Base-by-base conservation (phyloP, 2,797 vertebrate species). In the Bovichtus variegatus region DNA sequence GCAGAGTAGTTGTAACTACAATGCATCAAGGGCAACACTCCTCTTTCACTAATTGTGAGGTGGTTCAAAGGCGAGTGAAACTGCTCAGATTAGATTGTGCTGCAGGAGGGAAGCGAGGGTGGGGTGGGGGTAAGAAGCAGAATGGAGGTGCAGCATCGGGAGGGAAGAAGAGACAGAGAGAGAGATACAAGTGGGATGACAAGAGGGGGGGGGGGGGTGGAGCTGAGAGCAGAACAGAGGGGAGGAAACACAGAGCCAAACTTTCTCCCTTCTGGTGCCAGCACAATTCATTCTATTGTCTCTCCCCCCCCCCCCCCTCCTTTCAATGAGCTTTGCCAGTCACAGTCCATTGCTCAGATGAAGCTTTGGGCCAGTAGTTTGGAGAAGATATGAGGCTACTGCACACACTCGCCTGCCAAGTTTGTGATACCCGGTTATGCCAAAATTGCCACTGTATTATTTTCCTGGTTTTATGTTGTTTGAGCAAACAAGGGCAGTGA, bases 231-330 rank as follows among this genome's bases (percentile, higher is more conserved):
- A n/a, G 60, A 85, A 74, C 78, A 87, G 85, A 83, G 78, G 77
- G 78, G 67, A 74, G 77, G 57, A 65, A 68, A 49, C 29, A 18
- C 25, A 7, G 74, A 76, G 90, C 87, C 90, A 90, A 87, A 91
- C 83, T 82, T 60, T 59, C 74, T 86, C 71, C 84, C 25, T 25
- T 63, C 74, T 76, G 70, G 4, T 90, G 89, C 90, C 90, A 89
- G 85, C 82, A 86, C 85, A 88, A 89, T 91, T 91, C 84, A 93
- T 87, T 83, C 90, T 36, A 87, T 91, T 91, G 89, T 91, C 80
- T 83, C 66, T 75, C 64, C n/a, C n/a, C n/a, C n/a, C n/a, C n/a
- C 63, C 1, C 6, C 38, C 9, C 38, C 31, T 74, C 58, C 58
- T 83, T 84, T 79, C 80, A 66, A 50, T 38, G 70, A 62, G 71